phyloP scores from a whole-genome alignment of 1,140 invertebrate species.

The Drosophila arawakana region DNA sequence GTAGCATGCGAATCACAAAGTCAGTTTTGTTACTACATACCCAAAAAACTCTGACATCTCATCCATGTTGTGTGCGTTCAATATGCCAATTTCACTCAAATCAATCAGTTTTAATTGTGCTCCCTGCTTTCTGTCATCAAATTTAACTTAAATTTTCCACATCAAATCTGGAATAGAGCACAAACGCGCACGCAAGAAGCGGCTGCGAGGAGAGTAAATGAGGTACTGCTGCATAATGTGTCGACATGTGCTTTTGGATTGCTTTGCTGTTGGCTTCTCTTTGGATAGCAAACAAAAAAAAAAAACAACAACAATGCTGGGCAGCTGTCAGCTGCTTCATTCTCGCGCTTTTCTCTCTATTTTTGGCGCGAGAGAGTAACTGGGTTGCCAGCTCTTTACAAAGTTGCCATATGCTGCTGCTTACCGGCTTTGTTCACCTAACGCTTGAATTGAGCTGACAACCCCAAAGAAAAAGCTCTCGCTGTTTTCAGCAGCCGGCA shows the following conservation, averaged over 20 bases:
- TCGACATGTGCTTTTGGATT: conserved; percentile 15
- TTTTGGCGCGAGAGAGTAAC: conserved; percentile 25
- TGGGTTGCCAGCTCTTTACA: conserved; percentile 43
- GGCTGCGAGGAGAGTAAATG: conserved; percentile 20
- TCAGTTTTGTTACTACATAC: conserved; percentile 20
- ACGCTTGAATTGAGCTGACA: conserved; percentile 18
- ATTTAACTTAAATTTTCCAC: conserved; percentile 16
- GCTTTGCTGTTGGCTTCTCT: neutral
- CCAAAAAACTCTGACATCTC: conserved; percentile 26
- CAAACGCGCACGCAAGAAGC: conserved; percentile 4
- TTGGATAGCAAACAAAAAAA: neutral
- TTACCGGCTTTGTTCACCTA: conserved; percentile 18
- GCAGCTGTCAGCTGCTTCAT: conserved; percentile 24
- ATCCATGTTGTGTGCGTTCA: conserved; percentile 26
- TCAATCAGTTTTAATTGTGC: conserved; percentile 18
- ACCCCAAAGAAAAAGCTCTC: conserved; percentile 19
- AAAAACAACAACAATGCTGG: neutral
- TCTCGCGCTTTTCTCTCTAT: conserved; percentile 7
- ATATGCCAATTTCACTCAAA: conserved; percentile 10
- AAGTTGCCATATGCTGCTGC: conserved; percentile 9
- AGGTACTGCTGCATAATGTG: conserved; percentile 21
- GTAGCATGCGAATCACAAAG: conserved; percentile 42
- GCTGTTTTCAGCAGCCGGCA: conserved; percentile 20
- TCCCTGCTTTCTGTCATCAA: conserved; percentile 11
- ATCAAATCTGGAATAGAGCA: conserved; percentile 12